Evolutionary conservation across 2,113 vertebrate species (phyloP), one percentile per base, ranked within the genome.

Genomic region (Trinectes maculatus): DNA sequence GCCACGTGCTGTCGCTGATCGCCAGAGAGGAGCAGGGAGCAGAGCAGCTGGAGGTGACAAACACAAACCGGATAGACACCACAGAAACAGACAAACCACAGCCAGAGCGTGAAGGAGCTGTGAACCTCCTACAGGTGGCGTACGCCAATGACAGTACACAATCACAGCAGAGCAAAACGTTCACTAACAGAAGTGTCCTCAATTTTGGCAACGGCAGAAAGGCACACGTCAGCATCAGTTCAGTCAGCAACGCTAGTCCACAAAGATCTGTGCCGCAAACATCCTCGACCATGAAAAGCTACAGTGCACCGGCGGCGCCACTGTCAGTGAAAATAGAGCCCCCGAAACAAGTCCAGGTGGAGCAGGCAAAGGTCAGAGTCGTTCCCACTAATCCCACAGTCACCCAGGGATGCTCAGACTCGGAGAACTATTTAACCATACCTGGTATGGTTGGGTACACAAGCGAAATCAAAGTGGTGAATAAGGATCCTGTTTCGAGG

Each of bases 1-100:
- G 97, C 74, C 96, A 98, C 1, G 95, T 98, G 39, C 87, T 96
- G 12, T 94, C 95, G 0, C 94, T 97, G 11, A 96, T 97, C 34
- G 88, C 95, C 62, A 92, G 93, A 0, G 92, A 96, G 56, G 88
- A 92, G 66, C 89, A 89, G 33, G 77, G 75, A 28, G 77, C 75
- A 12, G 89, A 85, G 15, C 87, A 84, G 58, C 24, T 22, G 13
- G 81, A 79, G 8, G 37, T 52, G 7, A 22, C 58, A 33, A 71
- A 18, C 69, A 15, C 39, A 1, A 47, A 72, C 25, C 31, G 66
- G 43, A 22, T 6, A 3, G 48, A 39, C 2, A 3, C 21, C 15
- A 9, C 74, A 40, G 7, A 67, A 19, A 48, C 25, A 28, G 60
- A 56, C 28, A 71, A 53, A 21, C 11, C 10, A 13, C 62, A 76